Base-by-base conservation (phyloP, 2,888 invertebrate genomes). In the Caradrina clavipalpis region DNA sequence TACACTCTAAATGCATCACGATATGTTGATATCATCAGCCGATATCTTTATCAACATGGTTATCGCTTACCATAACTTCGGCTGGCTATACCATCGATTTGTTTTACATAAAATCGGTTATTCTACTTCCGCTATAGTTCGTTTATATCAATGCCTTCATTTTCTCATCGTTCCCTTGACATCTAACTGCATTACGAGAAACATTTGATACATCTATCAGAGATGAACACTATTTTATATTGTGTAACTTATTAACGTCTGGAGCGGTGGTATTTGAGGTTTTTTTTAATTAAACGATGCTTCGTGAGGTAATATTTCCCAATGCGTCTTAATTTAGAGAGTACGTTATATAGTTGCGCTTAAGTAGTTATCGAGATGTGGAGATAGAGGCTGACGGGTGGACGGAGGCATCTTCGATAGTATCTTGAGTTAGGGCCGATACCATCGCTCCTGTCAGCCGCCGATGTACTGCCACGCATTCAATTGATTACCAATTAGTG, bases 401-500 rank as follows among this genome's bases (percentile, higher is more conserved):
- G 83, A 81, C 84, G 87, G 81, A 87, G 86, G 87, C 81, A 83
- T 86, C 81, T 75, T 66, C 69, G 92, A 93, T 93, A 88, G 75
- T 73, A 90, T 91, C 90, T 89, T 81, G 86, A 87, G 88, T 86
- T 83, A 86, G 80, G 77, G 69, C 76, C 67, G 91, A 92, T 92
- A 90, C 55, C 75, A 92, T 92, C 90, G 73, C 76, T 64, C 84
- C 86, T 86, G 84, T 87, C 83, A 80, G 81, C 81, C 82, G 75
- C 78, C 76, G 85, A 80, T 84, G 88, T 87, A 86, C 87, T 87
- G 89, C 90, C 89, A 88, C 83, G 87, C 87, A 89, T 90, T 88
- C 90, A 90, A 91, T 90, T 88, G 87, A 88, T 90, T 89, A 88
- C 90, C 89, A 91, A 92, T 92, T 91, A 90, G 87, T 84, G 77